Conservation (phyloP, 2,113 vertebrate genomes). For the Pongo pygmaeus region DNA sequence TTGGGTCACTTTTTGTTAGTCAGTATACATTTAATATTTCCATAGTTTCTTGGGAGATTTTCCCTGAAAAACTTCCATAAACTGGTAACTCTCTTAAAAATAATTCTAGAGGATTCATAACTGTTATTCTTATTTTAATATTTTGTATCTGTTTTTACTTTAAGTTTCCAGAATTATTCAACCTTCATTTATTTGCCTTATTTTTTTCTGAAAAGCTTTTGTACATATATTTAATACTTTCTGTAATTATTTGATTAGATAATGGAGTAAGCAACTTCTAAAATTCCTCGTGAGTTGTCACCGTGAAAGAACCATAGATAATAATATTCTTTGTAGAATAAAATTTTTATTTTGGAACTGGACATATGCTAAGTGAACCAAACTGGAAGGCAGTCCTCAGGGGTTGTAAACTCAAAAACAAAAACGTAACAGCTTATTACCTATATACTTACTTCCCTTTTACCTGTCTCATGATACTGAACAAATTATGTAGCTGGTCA, state of each 20-base stretch:
- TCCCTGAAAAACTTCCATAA: neutral
- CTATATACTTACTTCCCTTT: neutral
- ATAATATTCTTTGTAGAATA: neutral
- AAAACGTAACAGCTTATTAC: neutral
- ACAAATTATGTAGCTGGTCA: neutral
- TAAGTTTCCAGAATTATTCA: neutral
- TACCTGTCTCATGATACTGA: neutral
- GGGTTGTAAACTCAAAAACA: neutral
- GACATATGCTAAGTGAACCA: neutral
- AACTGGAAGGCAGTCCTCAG: neutral
- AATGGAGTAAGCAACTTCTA: neutral
- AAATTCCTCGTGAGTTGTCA: neutral
- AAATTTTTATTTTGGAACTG: neutral
- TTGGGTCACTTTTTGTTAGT: neutral
- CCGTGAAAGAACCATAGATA: neutral
- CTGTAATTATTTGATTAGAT: neutral
- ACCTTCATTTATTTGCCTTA: neutral
- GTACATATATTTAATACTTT: neutral
- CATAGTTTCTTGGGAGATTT: neutral
- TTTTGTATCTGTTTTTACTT: neutral
- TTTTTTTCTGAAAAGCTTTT: neutral
- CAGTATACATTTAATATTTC: neutral
- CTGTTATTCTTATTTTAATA: constrained; percentile 18
- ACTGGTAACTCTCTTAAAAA: constrained; percentile 14
- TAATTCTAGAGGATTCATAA: neutral